A percentile compares a stretch with the other conserved stretches of the same genome.
Evolutionary conservation across 2,797 vertebrate genomes (phyloP).

Genomic region (Sparus aurata): DNA sequence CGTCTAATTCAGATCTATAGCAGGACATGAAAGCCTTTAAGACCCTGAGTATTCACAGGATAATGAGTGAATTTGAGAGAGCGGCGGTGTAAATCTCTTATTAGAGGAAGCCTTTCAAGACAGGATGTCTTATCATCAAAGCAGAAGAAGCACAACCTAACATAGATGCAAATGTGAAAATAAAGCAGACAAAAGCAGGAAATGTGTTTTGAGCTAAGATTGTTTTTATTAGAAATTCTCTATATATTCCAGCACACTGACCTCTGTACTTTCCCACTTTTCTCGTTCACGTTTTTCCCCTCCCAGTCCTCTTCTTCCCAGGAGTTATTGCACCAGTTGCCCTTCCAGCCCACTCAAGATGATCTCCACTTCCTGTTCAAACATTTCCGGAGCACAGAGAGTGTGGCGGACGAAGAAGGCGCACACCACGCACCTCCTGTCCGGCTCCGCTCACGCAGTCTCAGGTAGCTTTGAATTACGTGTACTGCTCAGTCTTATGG

Average conservation of each 20-base stretch:
- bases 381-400: conserved; percentile 94
- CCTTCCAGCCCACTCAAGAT: conserved; percentile 93
- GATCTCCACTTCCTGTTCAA: conserved; percentile 95
- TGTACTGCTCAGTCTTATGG: neutral
- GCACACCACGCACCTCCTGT: conserved; percentile 82
- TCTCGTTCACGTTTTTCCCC: neutral
- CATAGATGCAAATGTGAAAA: conserved; percentile 7
- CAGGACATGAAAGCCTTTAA: conserved; percentile 47
- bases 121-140: conserved; percentile 53
- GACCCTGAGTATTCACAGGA: conserved; percentile 35
- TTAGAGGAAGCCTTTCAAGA: conserved; percentile 46
- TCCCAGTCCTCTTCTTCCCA: conserved; percentile 93
- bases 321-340: conserved; percentile 94
- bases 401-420: conserved; percentile 89
- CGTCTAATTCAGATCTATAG: conserved; percentile 33
- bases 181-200: neutral
- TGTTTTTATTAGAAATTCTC: neutral
- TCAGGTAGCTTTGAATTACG: conserved; percentile 85
- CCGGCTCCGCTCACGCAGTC: conserved; percentile 91
- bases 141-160: conserved; percentile 27
- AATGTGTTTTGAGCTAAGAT: neutral
- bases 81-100: conserved; percentile 26
- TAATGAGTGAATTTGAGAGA: conserved; percentile 47
- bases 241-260: neutral
- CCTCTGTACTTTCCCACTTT: neutral